A percentile compares a stretch with the other conserved stretches of the same genome.
These are phyloP conservation scores for Nematolebias whitei DNA, from an alignment of 2,113 vertebrate genomes.

Conservation along the genomic window DNA sequence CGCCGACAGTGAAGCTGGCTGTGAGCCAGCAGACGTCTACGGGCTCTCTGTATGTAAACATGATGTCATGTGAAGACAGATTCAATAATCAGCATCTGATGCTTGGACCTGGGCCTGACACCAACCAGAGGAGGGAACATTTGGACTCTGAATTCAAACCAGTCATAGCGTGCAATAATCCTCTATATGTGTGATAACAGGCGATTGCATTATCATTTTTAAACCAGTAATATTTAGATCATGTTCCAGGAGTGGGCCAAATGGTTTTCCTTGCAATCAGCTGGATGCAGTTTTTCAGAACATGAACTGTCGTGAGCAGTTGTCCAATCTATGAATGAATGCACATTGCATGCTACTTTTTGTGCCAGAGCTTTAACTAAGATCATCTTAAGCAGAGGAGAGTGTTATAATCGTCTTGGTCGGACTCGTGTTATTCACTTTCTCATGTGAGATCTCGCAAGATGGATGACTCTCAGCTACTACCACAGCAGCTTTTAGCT, in stretches of 20 bases:
- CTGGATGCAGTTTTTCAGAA: too few relatives aligned
- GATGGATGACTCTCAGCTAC: too few relatives aligned
- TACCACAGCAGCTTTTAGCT: too few relatives aligned
- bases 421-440: too few relatives aligned
- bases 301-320: too few relatives aligned
- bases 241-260: background rate
- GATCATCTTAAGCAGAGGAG: too few relatives aligned
- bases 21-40: conserved; percentile 47
- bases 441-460: too few relatives aligned
- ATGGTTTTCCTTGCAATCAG: background rate
- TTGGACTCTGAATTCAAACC: conserved; percentile 31
- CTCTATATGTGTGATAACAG: conserved; percentile 31
- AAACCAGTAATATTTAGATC: conserved; percentile 9
- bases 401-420: too few relatives aligned
- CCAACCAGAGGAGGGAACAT: conserved; percentile 16
- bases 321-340: too few relatives aligned
- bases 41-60: conserved; percentile 38
- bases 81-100: conserved; percentile 17
- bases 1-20: conserved; percentile 42
- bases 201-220: conserved; percentile 34
- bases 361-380: too few relatives aligned
- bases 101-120: conserved; percentile 15
- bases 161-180: conserved; percentile 9
- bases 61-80: conserved; percentile 39
- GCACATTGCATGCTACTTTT: too few relatives aligned